Base-by-base conservation (phyloP, 2,797 vertebrate genomes). In the Micromesistius poutassou region DNA sequence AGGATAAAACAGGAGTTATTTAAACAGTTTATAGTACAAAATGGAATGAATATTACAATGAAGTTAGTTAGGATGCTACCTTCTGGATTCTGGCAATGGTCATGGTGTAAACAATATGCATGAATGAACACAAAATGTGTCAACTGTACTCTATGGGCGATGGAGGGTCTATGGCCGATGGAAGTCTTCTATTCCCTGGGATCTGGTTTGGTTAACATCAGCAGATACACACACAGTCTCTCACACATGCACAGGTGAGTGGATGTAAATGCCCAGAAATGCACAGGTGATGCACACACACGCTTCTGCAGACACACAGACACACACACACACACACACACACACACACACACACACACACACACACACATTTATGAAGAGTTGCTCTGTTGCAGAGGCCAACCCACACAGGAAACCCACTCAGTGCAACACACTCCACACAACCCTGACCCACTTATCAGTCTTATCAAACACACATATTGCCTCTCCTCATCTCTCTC, bases 331-430 rank as follows among this genome's bases (percentile, higher is more conserved):
- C 73, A 42, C 36, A 46, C 38, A 74, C 73, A 74, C 73, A 46
- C 73, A 74, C 38, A 74, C 73, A 50, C 38, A 74, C 19, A 62
- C 62, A 70, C 71, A 72, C 31, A 73, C 0, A 10, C 72, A 38
- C 72, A 40, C 72, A 73, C 72, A 73, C 72, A 72, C 16, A 19
- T 30, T 36, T 38, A 6, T 72, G 28, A 68, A 46, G 77, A 36
- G 70, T 71, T 74, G 70, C 76, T 77, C 36, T 35, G 74, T 33
- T 66, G 22, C 33, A 81, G 74, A 71, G 75, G 40, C 66, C 75
- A 62, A 22, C 78, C 78, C 74, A 76, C 74, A 14, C 71, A 66
- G 40, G 5, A 78, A 76, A 74, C 74, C 79, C 74, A 83, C 81
- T 68, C 46, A 38, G 71, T 74, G 74, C 72, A n/a, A 62, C 76